These are phyloP conservation scores for Trachelus stipa DNA, from an alignment of 2,888 invertebrate species.

Conservation along the genomic window DNA sequence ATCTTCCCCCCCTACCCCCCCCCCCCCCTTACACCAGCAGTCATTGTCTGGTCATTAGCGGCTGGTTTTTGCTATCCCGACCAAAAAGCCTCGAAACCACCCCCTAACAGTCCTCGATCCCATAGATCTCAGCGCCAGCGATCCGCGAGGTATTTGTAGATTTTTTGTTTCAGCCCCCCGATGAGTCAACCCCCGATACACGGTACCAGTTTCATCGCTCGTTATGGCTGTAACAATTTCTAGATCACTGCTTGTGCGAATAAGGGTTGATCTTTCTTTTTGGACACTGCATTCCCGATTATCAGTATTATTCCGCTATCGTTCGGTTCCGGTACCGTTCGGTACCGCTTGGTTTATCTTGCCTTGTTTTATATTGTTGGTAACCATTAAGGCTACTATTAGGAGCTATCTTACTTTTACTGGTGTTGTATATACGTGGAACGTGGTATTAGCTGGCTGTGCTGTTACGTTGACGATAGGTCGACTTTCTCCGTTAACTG, in stretches of 20 bases:
- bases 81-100: not conserved
- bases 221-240: not conserved
- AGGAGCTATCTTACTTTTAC: not conserved
- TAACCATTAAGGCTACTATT: not conserved
- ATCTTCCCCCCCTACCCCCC: not conserved
- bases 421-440: not conserved
- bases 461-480: not conserved
- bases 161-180: constrained; percentile 8
- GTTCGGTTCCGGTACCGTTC: not conserved
- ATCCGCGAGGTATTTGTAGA: not conserved
- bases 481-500: not conserved
- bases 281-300: not conserved
- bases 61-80: constrained; percentile 20
- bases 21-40: constrained; percentile 2
- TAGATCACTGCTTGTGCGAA: not conserved
- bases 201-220: not conserved
- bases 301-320: not conserved
- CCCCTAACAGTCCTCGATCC: not conserved
- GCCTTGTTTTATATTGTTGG: not conserved
- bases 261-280: not conserved
- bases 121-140: not conserved
- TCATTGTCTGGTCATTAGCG: constrained; percentile 54
- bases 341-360: not conserved
- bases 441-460: not conserved
- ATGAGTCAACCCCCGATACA: not conserved